Base-by-base conservation (phyloP, 2,888 invertebrate genomes). In the Oasisia sp. region DNA sequence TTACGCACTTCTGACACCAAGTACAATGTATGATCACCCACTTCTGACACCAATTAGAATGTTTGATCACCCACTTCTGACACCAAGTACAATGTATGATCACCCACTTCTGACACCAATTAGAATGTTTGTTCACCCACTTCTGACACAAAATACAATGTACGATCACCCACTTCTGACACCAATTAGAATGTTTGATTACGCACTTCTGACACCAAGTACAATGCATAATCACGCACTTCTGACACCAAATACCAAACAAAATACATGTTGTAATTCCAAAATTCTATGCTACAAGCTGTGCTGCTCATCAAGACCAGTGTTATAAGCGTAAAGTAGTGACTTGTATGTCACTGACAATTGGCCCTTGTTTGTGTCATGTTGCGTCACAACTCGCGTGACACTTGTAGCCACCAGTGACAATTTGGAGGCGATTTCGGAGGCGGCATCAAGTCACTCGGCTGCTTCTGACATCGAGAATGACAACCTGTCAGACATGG, bases 361-460 rank as follows among this genome's bases (percentile, higher is more conserved):
- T 19, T 74, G 19, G 27, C 27, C 74, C 74, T 74, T 19, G 74
- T 74, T 74, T 74, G 74, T 74, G 14, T 50, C 50, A 50, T 50
- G 27, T 74, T 74, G 14, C 27, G 56, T 56, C 56, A 56, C 19
- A 11, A 9, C 56, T 56, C 56, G 9, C 56, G 19, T 74, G 74
- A 74, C 38, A 44, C 38, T 91, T 92, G 5, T 92, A 94, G 94
- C 94, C 95, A 98, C 98, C 0, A 99, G 98, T 7, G 99, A 99
- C 96, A 99, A 99, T 96, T 97, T 99, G 94, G 99, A 99, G 96
- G 99, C 98, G 0, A 98, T 99, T 45, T 99, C 99, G 2, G 99
- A 99, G 96, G 99, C 98, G 0, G 99, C 99, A 0, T 99, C 98
- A 92, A 99, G 99, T 96, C 99, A 99, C 96, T 99, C 99, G 94